Base-by-base conservation (phyloP, 2,888 invertebrate genomes). In the Gortyna flavago region DNA sequence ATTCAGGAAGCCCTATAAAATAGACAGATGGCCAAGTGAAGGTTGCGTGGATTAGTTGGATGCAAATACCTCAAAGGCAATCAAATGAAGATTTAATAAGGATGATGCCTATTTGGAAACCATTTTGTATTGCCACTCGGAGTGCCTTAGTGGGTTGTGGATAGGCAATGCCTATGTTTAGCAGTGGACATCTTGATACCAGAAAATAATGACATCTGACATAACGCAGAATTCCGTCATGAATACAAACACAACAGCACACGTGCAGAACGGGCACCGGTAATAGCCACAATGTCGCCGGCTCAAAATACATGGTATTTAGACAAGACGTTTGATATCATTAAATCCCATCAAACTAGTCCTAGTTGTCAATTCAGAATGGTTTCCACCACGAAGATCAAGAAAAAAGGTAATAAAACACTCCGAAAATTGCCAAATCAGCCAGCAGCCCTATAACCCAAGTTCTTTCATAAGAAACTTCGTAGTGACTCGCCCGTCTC, bases 401-500 rank as follows among this genome's bases (percentile, higher is more conserved):
- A 41, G 11, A 11, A 13, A 2, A 13, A 3, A 44, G 13, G 3
- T 13, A 41, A 41, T 41, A 44, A 44, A 44, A 44, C 41, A 13
- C 3, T 44, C 41, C 13, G 13, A n/a, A 65, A 75, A 59, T 41
- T 6, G 0, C 51, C 0, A 54, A 44, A 44, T 35, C 18, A 29
- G 13, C 6, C 16, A 57, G 72, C 87, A 85, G 75, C 89, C 90
- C 88, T 88, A 80, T 11, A 48, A 61, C 2, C 25, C 25, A 32
- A 65, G 16, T 69, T 68, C 59, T 81, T 90, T 86, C 85, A 88
- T 72, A 85, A 89, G 80, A 82, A 87, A 86, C 84, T 84, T 82
- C 80, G 72, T 77, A 72, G 79, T 79, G 79, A 88, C 89, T 85
- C 87, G 84, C 71, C 81, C 81, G 89, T 90, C 90, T 91, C 90